Evolutionary conservation across 2,888 invertebrate species (phyloP), one percentile per base, ranked within the genome.

Genomic region (Yponomeuta cagnagella): DNA sequence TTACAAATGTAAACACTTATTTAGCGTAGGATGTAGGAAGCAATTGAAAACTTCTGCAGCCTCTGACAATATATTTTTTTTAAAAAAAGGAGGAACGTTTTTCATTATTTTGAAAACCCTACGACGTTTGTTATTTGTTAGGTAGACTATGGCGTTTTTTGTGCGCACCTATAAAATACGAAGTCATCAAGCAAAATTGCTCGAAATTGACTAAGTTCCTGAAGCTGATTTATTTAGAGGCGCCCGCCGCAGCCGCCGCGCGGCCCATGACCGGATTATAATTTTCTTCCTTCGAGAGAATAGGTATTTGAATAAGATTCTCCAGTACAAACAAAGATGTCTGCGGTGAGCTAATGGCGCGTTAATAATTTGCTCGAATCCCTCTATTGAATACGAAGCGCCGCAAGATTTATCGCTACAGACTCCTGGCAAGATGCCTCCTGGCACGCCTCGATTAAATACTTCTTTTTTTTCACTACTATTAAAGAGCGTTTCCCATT

Each of bases 401-500:
- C 77, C 82, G 78, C 73, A 79, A 87, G 90, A 91, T 90, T 90
- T 90, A 90, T 88, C 84, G 84, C 87, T 87, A 87, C 88, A 87
- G 88, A 81, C 80, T 84, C 79, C 88, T 90, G 91, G 91, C 90
- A 90, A 87, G 85, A 86, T 89, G 90, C 90, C 90, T 85, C 83
- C 84, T 90, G 88, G 89, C 88, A 87, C 78, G 67, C 67, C 67
- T 68, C 52, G 68, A 68, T 68, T 68, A 52, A 68, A 68, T 52
- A 68, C 70, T 63, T 63, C 58, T 33, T 52, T 84, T 83, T 85
- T 86, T 79, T 83, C 82, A 83, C 79, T 70, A 68, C 73, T 72
- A 68, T 31, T 31, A 15, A 70, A 68, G 66, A 69, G 71, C 64
- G 68, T 66, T 65, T 70, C 63, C 70, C 71, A 70, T 33, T 67